Percentiles rank a stretch among this genome's conserved stretches.
phyloP scores from a whole-genome alignment of 2,797 vertebrate genomes.

The Acanthurus lineatus region DNA sequence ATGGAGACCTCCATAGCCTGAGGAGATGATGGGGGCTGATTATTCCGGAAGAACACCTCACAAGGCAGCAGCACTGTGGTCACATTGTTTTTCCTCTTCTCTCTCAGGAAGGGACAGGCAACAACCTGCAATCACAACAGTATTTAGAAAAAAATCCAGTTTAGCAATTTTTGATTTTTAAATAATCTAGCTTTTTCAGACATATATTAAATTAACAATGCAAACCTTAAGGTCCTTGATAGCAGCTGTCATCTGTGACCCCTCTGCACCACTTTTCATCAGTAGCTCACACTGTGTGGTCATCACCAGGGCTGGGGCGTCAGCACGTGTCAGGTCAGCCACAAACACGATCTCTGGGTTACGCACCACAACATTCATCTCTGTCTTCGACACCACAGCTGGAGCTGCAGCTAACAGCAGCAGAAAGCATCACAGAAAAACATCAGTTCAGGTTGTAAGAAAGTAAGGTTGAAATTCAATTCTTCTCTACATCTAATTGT shows the following conservation, averaged over 20 bases:
- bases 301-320: conserved; percentile 93
- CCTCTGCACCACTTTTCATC: conserved; percentile 87
- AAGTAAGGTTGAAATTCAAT: not conserved
- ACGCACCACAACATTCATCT: conserved; percentile 91
- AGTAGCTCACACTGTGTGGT: conserved; percentile 93
- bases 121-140: conserved; percentile 78
- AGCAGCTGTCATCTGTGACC: conserved; percentile 88
- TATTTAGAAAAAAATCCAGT: not conserved
- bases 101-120: conserved; percentile 93
- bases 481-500: not conserved
- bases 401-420: conserved; percentile 76
- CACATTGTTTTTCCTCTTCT: conserved; percentile 88
- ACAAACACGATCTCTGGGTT: conserved; percentile 98
- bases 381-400: conserved; percentile 84
- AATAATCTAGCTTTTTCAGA: no score
- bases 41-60: conserved; percentile 91
- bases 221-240: conserved; percentile 90
- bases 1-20: conserved; percentile 91
- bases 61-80: conserved; percentile 96
- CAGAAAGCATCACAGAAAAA: conserved; percentile 46
- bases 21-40: conserved; percentile 82
- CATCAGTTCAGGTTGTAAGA: not conserved
- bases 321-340: conserved; percentile 94
- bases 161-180: no score
- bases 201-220: not conserved